Evolutionary conservation across 1,140 invertebrate species (phyloP).

Genomic region (Meloidogyne hapla): DNA sequence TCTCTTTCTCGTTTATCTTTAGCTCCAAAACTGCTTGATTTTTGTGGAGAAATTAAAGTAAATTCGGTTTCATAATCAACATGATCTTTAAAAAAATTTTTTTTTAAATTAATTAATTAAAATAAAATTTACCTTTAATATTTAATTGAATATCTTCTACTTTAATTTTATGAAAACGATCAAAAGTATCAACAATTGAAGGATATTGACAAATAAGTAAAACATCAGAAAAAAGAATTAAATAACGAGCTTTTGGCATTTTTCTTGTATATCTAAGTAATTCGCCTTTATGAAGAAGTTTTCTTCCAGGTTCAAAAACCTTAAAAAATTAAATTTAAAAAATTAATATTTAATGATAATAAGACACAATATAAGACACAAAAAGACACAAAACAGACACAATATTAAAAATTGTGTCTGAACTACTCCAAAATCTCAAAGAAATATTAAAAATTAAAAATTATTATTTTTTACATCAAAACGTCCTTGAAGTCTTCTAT

Average conservation of each 20-base stretch:
- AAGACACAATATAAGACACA: too few species aligned
- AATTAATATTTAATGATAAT: background rate
- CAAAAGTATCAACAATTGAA: slow-evolving; percentile 41
- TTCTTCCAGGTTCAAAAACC: slow-evolving; percentile 48
- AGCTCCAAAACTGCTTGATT: slow-evolving; percentile 42
- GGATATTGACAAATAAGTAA: slow-evolving; percentile 50
- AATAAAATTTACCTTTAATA: slow-evolving; percentile 11
- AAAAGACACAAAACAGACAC: too few species aligned
- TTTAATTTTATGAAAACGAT: slow-evolving; percentile 47
- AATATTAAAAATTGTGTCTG: too few species aligned
- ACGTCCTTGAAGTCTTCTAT: slow-evolving; percentile 41
- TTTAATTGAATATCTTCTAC: slow-evolving; percentile 42
- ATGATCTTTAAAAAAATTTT: slow-evolving; percentile 36
- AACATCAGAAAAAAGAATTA: slow-evolving; percentile 45
- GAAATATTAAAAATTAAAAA: background rate
- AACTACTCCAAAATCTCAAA: too few species aligned
- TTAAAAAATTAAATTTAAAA: slow-evolving; percentile 41
- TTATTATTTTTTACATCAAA: slow-evolving; percentile 23
- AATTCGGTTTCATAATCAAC: slow-evolving; percentile 52
- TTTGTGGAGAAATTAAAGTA: slow-evolving; percentile 42
- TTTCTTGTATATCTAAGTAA: slow-evolving; percentile 48
- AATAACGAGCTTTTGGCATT: slow-evolving; percentile 44
- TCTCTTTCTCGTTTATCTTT: slow-evolving; percentile 48
- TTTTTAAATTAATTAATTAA: too few species aligned
- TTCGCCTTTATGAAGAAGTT: slow-evolving; percentile 46